Base-by-base conservation (phyloP, 2,113 vertebrate genomes). In the Arenaria interpres region DNA sequence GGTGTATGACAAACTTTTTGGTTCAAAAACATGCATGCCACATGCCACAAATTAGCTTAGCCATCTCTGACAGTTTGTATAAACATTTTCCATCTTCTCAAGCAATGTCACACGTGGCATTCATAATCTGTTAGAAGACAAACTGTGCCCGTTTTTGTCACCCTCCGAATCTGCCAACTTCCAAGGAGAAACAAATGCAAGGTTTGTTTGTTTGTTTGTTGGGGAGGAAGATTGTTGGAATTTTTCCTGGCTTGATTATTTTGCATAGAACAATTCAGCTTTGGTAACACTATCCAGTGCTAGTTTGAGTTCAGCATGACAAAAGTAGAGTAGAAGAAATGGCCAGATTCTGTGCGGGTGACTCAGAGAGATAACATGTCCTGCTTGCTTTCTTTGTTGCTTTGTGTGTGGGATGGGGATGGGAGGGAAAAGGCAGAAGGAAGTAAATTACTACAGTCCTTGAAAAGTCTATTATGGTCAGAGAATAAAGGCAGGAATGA, bases 71-170 rank as follows among this genome's bases (percentile, higher is more conserved):
- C 80, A 85, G 50, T 93, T 91, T 96, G 74, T 88, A 87, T 75
- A 89, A 98, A 97, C 84, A 95, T 91, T 95, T 97, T 94, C 21
- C 25, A 41, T 91, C 79, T 90, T 94, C 92, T 95, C 66, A 95
- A 91, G 81, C 78, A 80, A 86, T 94, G 83, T 94, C 86, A 95
- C 88, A 95, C 14, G 56, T 97, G 94, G 51, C 93, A 91, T 92
- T 92, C 66, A 93, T 97, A 97, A 96, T 97, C 89, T 98, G 93
- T 91, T 97, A 92, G 64, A 79, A 98, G 93, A 77, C 28, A 95
- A 96, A 69, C 24, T 57, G 41, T 96, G 86, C 93, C 95, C 57
- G 35, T 75, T 96, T 97, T 97, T 97, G n/a, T 96, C 78, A 97
- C 79, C 75, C 73, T 92, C 91, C 95, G 95, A 97, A 97, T 97